Evolutionary conservation across 2,113 vertebrate genomes (phyloP).

Genomic region (Syrrhaptes paradoxus): DNA sequence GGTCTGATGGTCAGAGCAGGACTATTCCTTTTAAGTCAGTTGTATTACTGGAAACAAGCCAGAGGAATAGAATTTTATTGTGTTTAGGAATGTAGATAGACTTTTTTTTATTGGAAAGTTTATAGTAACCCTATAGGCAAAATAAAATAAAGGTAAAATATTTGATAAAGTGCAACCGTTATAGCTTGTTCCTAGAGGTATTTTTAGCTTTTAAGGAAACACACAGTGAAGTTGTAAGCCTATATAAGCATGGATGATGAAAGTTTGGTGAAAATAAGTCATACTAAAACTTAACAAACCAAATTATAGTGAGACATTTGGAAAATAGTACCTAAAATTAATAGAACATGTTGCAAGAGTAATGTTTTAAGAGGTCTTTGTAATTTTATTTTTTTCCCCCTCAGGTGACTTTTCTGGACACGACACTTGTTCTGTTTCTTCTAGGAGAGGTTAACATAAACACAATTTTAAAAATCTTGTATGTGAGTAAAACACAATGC

Average conservation of each 20-base stretch:
- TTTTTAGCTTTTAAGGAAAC: background rate
- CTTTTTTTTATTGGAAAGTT: background rate
- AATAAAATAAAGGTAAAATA: background rate
- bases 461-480: background rate
- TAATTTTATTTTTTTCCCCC: background rate
- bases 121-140: accelerated
- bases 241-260: background rate
- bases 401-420: background rate
- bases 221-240: background rate
- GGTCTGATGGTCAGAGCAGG: background rate
- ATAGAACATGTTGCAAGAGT: background rate
- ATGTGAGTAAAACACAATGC: background rate
- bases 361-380: background rate
- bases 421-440: background rate
- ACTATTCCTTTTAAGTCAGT: background rate
- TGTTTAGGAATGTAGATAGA: background rate
- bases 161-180: background rate
- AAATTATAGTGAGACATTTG: background rate
- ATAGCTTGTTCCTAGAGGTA: background rate
- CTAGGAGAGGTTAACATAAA: background rate
- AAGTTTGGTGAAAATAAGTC: background rate
- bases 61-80: accelerated
- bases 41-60: accelerated
- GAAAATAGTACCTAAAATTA: background rate
- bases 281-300: background rate